Evolutionary conservation across 2,797 vertebrate species (phyloP), one percentile per base, ranked within the genome.

Genomic region (Microchirus variegatus): DNA sequence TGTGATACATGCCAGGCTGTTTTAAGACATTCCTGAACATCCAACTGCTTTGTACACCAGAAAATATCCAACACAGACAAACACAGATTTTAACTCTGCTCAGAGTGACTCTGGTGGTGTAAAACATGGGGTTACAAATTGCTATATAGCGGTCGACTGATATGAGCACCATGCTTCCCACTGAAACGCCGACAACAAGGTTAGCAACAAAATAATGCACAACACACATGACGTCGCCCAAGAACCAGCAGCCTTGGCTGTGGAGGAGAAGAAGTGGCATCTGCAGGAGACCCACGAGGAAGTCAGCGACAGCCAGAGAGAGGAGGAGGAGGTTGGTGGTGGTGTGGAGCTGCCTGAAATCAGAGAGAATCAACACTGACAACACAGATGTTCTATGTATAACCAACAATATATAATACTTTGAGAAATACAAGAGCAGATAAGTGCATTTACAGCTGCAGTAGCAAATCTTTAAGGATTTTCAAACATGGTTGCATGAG

Each of bases 251-350:
- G 53, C 63, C 59, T 5, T 7, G 5, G n/a, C 7, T 45, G 11
- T 37, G 3, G 12, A 42, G 19, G 38, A n/a, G 16, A 14, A 12
- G 10, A n/a, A 22, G 7, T 1, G 63, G 58, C 70, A 73, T 67
- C 63, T 40, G 57, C 7, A 67, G 4, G 3, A 43, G 17, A 10
- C 63, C 63, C 4, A 73, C 63, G 4, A 67, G 7, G n/a, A 73
- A 57, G 41, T 73, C 70, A 12, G 63, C 9, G 1, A 65, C 60
- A 9, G 84, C 77, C 68, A 83, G 72, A 31, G 78, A 83, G 38
- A 86, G 81, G 10, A 86, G 56, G 40, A 86, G 53, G 56, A 80
- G 40, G 77, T 86, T 84, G 56, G 81, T 84, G 67, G 81, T 57
- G 7, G 62, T 80, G n/a, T 82, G 81, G 10, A 86, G 84, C 72